These are phyloP conservation scores for Sternotherus odoratus DNA, from an alignment of 2,797 vertebrate species.

Conservation along the genomic window DNA sequence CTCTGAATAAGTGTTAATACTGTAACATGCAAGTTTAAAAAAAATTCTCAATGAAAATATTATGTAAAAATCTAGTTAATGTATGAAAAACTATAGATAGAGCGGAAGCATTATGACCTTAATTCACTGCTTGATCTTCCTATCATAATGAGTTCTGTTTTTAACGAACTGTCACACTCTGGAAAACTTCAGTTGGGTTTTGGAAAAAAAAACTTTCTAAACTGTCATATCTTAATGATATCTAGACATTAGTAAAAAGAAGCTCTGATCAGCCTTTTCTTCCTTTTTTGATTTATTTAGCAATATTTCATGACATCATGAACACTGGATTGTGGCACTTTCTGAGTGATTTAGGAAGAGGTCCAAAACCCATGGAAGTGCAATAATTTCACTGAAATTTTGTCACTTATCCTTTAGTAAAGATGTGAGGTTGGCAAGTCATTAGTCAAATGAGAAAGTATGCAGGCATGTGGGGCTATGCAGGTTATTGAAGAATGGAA, in stretches of 20 bases:
- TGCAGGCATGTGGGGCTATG: not conserved
- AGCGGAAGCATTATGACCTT: too few species aligned
- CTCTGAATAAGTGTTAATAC: not conserved
- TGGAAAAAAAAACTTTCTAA: not conserved
- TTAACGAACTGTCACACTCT: not conserved
- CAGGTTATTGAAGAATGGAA: not conserved
- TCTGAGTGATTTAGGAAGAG: not conserved
- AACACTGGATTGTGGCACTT: not conserved
- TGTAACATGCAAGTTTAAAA: not conserved
- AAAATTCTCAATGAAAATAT: not conserved
- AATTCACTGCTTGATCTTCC: not conserved
- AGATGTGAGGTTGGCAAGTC: not conserved
- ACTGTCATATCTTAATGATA: not conserved
- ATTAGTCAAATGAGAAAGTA: not conserved
- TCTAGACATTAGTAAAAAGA: not conserved
- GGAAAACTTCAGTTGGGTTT: not conserved
- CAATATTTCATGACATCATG: not conserved
- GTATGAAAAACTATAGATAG: not conserved
- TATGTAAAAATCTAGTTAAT: not conserved
- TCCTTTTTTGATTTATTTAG: not conserved
- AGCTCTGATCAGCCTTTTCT: accelerated
- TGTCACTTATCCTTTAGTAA: not conserved
- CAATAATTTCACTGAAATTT: not conserved
- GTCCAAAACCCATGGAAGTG: not conserved
- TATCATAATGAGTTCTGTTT: not conserved